Evolutionary conservation across 2,113 vertebrate genomes (phyloP).

Genomic region (Pedetes capensis): DNA sequence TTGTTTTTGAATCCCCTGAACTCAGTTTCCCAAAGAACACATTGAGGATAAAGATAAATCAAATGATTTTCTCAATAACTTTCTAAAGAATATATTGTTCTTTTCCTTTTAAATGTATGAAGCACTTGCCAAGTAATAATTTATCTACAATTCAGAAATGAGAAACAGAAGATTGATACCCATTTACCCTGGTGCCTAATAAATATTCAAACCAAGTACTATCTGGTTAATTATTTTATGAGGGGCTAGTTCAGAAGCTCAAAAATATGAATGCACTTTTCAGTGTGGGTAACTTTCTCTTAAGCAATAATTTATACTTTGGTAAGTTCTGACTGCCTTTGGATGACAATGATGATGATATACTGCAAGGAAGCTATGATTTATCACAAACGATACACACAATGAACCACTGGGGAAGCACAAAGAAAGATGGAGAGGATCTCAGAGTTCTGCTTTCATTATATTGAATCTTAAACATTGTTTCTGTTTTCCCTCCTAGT

Average conservation of each 20-base stretch:
- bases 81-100: background rate
- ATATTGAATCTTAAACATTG: background rate
- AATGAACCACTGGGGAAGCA: background rate
- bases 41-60: background rate
- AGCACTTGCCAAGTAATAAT: background rate
- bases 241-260: background rate
- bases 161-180: constrained; percentile 25
- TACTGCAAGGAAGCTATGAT: background rate
- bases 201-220: constrained; percentile 28
- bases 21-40: background rate
- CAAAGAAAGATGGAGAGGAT: background rate
- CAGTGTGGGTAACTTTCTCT: background rate
- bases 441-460: background rate
- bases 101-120: background rate
- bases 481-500: background rate
- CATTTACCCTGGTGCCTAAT: background rate
- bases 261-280: background rate
- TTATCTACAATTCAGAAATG: constrained; percentile 47
- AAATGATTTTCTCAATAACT: background rate
- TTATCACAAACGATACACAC: background rate
- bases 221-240: constrained; percentile 50
- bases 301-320: constrained; percentile 36
- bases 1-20: background rate
- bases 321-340: background rate
- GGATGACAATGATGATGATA: constrained; percentile 45